These are phyloP conservation scores for Propithecus coquereli DNA, from an alignment of 2,113 vertebrate genomes.

Conservation along the genomic window DNA sequence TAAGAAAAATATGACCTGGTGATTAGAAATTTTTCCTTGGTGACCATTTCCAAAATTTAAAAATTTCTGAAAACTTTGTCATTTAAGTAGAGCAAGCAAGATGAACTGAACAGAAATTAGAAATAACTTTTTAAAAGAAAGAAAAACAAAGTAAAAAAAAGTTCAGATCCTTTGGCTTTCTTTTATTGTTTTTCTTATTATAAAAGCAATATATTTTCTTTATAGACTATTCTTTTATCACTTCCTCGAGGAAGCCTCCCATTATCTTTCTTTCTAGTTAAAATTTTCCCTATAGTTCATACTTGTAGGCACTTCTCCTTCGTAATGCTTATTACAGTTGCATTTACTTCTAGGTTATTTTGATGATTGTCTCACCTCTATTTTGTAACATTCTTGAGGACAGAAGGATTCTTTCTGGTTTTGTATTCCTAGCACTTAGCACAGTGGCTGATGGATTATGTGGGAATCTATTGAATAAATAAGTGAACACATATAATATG, in stretches of 20 bases:
- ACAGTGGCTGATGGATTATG: neutral
- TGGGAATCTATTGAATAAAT: constrained; percentile 12
- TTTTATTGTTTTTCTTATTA: neutral
- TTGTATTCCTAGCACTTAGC: constrained; percentile 22
- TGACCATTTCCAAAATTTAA: neutral
- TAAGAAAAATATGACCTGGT: neutral
- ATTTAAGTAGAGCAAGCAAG: neutral
- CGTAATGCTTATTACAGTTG: neutral
- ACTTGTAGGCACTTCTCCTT: constrained; percentile 13
- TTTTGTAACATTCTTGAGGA: constrained; percentile 3
- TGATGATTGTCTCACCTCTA: neutral
- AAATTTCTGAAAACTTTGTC: neutral
- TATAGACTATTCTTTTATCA: neutral
- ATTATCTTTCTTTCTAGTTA: neutral
- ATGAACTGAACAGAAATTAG: neutral
- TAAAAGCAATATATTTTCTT: neutral
- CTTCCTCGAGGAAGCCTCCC: neutral
- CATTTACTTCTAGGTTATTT: constrained; percentile 29
- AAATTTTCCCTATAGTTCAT: neutral
- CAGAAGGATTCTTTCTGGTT: neutral
- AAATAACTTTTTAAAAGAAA: neutral
- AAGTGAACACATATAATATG: neutral
- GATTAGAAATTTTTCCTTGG: neutral
- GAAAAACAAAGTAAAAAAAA: neutral
- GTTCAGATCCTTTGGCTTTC: neutral